Conservation (phyloP, 37 sponge, comb jelly and placozoan species). For the Beroe forskalii region DNA sequence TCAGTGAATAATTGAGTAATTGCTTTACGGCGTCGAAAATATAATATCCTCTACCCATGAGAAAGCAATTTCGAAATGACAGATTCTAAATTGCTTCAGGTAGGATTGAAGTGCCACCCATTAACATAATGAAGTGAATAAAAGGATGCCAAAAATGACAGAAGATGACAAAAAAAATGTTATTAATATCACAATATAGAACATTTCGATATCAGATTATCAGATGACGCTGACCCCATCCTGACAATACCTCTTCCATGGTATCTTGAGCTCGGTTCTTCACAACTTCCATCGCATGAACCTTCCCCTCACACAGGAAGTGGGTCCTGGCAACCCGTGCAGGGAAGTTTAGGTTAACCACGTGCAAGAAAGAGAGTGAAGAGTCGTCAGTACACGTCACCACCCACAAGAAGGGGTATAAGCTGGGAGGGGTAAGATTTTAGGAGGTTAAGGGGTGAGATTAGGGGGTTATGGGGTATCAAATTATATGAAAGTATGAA, state of each 20-base stretch:
- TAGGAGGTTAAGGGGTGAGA: background rate
- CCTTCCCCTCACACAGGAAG: slow-evolving; percentile 51
- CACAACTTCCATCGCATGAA: slow-evolving; percentile 13
- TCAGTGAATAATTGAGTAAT: no score
- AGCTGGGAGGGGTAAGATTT: background rate
- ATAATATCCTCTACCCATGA: no score
- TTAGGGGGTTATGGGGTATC: background rate
- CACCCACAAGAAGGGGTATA: slow-evolving; percentile 48
- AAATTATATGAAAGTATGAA: background rate
- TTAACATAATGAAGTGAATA: no score
- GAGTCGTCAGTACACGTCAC: background rate
- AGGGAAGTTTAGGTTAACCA: slow-evolving; percentile 55
- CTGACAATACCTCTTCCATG: background rate
- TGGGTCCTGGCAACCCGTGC: slow-evolving; percentile 45
- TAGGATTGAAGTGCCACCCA: no score
- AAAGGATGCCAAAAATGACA: no score
- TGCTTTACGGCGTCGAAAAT: no score
- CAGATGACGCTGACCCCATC: no score
- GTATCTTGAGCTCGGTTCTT: background rate
- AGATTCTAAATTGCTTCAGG: no score
- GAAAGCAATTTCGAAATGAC: no score
- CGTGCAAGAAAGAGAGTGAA: slow-evolving; percentile 38
- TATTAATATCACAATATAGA: no score
- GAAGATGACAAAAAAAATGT: no score
- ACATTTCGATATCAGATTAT: no score